Evolutionary conservation across 2,113 vertebrate genomes (phyloP).

Genomic region (Mormoops blainvillei): DNA sequence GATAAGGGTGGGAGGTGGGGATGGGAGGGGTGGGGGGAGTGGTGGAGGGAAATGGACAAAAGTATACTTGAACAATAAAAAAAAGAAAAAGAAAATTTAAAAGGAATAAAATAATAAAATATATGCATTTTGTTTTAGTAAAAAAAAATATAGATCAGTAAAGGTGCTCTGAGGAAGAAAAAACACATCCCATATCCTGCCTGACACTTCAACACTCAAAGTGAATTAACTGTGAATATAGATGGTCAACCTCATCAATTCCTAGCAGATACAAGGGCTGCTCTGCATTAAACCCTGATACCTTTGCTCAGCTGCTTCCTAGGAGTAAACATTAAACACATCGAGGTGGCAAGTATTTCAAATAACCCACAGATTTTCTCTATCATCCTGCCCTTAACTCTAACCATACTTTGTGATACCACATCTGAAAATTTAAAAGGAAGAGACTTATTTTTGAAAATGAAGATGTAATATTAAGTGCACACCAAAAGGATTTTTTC

Average conservation of each 20-base stretch:
- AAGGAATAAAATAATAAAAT: no score
- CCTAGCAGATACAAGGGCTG: neutral
- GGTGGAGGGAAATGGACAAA: no score
- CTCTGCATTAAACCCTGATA: neutral
- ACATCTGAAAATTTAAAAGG: neutral
- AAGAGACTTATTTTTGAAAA: neutral
- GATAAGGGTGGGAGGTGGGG: no score
- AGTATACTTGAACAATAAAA: no score
- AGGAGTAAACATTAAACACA: neutral
- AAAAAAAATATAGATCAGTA: neutral
- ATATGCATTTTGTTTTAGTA: no score
- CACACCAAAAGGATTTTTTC: neutral
- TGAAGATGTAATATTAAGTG: neutral
- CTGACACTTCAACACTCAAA: neutral
- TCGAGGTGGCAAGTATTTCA: neutral
- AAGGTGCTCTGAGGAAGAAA: neutral
- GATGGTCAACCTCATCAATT: neutral
- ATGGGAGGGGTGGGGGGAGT: no score
- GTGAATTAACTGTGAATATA: neutral
- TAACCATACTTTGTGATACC: neutral
- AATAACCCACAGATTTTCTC: neutral
- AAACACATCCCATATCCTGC: neutral
- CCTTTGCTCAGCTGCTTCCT: neutral
- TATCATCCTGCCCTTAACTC: neutral
- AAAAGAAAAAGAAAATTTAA: no score